These are phyloP conservation scores for Bovichtus variegatus DNA, from an alignment of 2,797 vertebrate species.

Conservation along the genomic window DNA sequence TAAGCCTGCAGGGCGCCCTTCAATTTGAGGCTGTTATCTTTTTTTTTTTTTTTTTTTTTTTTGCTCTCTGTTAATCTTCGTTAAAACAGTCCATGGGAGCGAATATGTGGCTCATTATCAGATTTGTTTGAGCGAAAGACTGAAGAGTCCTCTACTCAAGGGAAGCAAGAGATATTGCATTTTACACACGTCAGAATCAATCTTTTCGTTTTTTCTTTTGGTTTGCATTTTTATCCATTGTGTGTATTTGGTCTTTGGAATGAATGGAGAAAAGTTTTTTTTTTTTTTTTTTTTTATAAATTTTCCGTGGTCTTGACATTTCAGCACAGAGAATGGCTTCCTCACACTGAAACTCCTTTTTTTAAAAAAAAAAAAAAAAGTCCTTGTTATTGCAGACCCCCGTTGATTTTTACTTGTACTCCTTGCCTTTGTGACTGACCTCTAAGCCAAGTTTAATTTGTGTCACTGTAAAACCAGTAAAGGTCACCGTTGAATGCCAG, in stretches of 20 bases:
- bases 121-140: conserved; percentile 27
- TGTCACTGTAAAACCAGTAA: background rate
- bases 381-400: background rate
- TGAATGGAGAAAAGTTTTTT: background rate
- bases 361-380: background rate
- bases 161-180: conserved; percentile 22
- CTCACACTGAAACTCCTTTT: background rate
- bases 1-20: conserved; percentile 6
- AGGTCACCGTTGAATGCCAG: background rate
- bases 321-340: background rate
- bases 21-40: conserved; percentile 22
- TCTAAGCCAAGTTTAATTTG: background rate
- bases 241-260: background rate
- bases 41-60: no score
- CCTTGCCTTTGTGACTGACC: background rate
- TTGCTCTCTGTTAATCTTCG: conserved; percentile 55
- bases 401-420: background rate
- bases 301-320: conserved; percentile 3
- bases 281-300: no score
- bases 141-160: background rate
- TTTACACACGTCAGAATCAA: conserved; percentile 13
- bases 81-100: conserved; percentile 41
- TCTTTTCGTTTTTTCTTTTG: conserved; percentile 3
- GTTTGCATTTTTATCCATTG: background rate
- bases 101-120: conserved; percentile 28